Evolutionary conservation across 1,140 invertebrate genomes (phyloP).

Genomic region (Druon quercuslanigerum): DNA sequence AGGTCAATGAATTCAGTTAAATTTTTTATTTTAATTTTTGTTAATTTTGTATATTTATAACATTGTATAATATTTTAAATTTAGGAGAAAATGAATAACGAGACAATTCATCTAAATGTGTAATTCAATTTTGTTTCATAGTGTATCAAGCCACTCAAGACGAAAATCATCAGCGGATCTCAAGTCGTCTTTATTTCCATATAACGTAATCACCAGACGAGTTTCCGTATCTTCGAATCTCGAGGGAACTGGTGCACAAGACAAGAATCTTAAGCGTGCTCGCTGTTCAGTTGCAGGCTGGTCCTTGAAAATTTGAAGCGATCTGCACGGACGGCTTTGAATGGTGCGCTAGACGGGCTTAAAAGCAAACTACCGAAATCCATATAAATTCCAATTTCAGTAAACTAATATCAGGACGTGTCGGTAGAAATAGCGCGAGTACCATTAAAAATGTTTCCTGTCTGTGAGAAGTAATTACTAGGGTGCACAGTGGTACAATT

Average conservation of each 20-base stretch:
- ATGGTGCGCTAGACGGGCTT: conserved; percentile 1
- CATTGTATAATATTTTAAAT: too few species aligned
- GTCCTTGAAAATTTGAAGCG: conserved; percentile 28
- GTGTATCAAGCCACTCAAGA: background rate
- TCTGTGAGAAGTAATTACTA: too few species aligned
- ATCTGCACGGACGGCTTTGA: conserved; percentile 25
- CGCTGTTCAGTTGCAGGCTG: conserved; percentile 7
- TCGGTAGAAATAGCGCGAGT: too few species aligned
- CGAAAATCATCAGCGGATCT: conserved; percentile 25
- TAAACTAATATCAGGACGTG: background rate
- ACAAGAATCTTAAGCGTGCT: conserved; percentile 24
- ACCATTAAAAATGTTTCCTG: too few species aligned
- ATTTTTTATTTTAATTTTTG: too few species aligned
- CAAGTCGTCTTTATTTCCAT: conserved; percentile 26
- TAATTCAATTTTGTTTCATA: background rate
- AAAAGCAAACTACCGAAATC: conserved; percentile 14
- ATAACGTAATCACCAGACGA: conserved; percentile 21
- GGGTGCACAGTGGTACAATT: too few species aligned
- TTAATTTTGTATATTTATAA: too few species aligned
- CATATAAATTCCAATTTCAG: conserved; percentile 15
- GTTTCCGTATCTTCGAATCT: conserved; percentile 17
- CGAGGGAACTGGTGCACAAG: conserved; percentile 6
- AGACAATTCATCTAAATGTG: too few species aligned
- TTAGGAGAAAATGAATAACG: too few species aligned
- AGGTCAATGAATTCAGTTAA: too few species aligned